Evolutionary conservation across 2,113 vertebrate genomes (phyloP).

Genomic region (Ictalurus punctatus): DNA sequence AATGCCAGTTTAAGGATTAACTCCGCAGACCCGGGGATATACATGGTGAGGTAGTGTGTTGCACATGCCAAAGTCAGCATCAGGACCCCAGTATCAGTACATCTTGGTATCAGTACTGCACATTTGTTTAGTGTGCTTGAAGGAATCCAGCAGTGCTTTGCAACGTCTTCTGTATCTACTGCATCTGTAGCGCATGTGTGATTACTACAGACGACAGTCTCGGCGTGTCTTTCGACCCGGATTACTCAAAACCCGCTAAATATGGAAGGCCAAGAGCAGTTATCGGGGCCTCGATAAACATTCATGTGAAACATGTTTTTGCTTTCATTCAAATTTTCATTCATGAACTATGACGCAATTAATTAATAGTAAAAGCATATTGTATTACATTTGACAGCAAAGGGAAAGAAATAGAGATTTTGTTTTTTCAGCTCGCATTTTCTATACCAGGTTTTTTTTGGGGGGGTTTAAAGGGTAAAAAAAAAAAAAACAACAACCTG

Average conservation of each 20-base stretch:
- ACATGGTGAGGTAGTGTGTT: not conserved
- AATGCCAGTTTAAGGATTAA: slow-evolving; percentile 14
- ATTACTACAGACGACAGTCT: not conserved
- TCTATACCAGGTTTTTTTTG: not conserved
- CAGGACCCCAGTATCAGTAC: not conserved
- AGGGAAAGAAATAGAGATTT: not conserved
- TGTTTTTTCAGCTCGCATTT: not conserved
- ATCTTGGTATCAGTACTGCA: not conserved
- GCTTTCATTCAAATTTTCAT: not conserved
- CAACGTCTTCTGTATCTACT: not conserved
- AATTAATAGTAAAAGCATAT: not conserved
- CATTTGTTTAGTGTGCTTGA: not conserved
- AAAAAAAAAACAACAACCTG: not conserved
- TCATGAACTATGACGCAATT: not conserved
- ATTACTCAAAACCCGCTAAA: not conserved
- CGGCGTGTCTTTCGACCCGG: not conserved
- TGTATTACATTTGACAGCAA: not conserved
- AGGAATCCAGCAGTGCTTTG: not conserved
- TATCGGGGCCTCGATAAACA: not conserved
- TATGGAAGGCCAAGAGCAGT: not conserved
- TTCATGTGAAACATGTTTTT: not conserved
- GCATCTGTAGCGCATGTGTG: not conserved
- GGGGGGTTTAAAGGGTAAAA: not conserved
- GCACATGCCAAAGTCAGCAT: not conserved
- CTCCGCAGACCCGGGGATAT: not conserved